Evolutionary conservation across 2,113 vertebrate species (phyloP), one percentile per base, ranked within the genome.

Genomic region (Phalacrocorax aristotelis): DNA sequence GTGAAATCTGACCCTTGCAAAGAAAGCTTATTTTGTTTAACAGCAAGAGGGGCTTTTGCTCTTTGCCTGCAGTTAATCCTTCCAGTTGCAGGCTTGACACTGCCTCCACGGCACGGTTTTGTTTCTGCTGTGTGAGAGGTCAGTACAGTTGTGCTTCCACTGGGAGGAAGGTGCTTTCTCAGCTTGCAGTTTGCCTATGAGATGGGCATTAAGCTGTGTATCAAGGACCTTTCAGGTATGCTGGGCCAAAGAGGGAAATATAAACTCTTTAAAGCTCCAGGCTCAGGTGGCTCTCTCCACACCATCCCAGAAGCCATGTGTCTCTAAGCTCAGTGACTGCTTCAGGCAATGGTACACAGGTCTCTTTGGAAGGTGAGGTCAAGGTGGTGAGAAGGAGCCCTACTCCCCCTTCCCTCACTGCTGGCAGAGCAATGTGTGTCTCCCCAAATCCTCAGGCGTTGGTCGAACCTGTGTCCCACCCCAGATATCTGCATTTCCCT

Each of bases 81-180:
- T 70, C 55, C 22, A 44, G 15, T 7, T 57, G 22, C 36, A 36
- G 27, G 7, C 52, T 71, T 77, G 78, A 20, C 7, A 8, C 4
- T 2, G 1, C 22, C 15, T 81, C 57, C 2, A 2, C 7, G 36
- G 13, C 29, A 48, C 0, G 0, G 58, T 20, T 82, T 3, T 1
- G 29, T 8, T 42, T 51, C 66, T 76, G 49, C 36, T n/a, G 66
- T 22, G 11, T n/a, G 46, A 83, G 49, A 23, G 9, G 16, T 20
- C 1, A 0, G 49, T 30, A 32, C 8, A 14, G 7, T 18, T 62
- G 58, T 8, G 5, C 30, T 88, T 58, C 34, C 27, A 9, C 42
- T 51, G 65, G 40, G 32, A 44, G 46, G n/a, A 49, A 74, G 23
- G 29, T 42, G 49, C n/a, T 51, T 64, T 81, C 42, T 82, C 38